Base-by-base conservation (phyloP, 2,888 invertebrate species). In the Phyllotreta cruciferae region DNA sequence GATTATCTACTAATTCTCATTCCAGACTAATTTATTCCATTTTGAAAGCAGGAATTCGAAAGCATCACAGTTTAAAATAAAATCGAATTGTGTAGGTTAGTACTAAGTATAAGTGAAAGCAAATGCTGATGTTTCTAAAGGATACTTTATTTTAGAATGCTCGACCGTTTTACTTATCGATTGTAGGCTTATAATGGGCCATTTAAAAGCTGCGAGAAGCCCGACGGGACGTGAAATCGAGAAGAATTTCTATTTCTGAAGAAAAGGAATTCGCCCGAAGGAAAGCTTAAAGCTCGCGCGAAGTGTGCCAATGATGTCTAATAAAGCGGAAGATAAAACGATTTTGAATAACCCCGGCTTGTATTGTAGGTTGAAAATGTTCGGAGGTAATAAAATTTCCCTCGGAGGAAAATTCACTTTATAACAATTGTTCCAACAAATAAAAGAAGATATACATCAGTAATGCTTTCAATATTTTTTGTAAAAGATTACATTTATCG, bases 221-320 rank as follows among this genome's bases (percentile, higher is more conserved):
- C 24, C 34, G 11, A 47, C 11, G 47, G n/a, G 34, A 47, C 24
- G 14, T 47, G 34, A 47, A 47, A 47, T 6, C 11, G 44, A 14
- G 11, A 47, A 47, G 47, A 47, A 11, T 47, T 47, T 47, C 47
- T 11, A 47, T 47, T 47, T 47, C 14, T 47, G 47, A n/a, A 47
- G 36, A 35, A 7, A 49, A 34, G 35, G 35, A 8, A 2, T 11
- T 36, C 10, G 10, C 35, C 35, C 34, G 11, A 49, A 49, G n/a
- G 34, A 35, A 10, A 35, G 34, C 36, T 35, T 35, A 49, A 49
- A 49, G n/a, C 34, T 41, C 41, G 10, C 41, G 10, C 9, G 41
- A 10, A 9, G 10, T 2, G 41, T 41, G 10, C 6, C 10, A 44
- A 44, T 44, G 44, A 13, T 44, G 7, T 44, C 10, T n/a, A 6